Evolutionary conservation across 2,113 vertebrate genomes (phyloP), one percentile per base, ranked within the genome.

Genomic region (Equus quagga): DNA sequence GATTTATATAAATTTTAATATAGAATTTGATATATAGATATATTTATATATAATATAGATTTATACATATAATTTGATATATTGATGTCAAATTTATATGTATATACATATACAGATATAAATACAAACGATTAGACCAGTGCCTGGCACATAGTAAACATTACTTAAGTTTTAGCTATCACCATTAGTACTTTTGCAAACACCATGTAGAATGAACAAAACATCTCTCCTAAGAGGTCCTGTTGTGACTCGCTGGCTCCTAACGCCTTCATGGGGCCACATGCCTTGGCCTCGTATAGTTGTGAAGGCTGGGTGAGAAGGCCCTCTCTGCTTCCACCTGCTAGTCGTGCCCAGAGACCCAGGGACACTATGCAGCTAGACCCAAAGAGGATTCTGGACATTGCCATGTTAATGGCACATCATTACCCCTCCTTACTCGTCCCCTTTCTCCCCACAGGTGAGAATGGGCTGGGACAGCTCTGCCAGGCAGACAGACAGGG

Each of bases 221-320:
- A 80, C 4, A 65, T 14, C 70, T 78, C 56, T 82, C 51, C 88
- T 44, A 82, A 72, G 26, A 79, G n/a, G 41, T 81, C 8, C 44
- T n/a, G 2, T 33, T 41, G 1, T 78, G 49, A 67, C 10, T 6
- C 23, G 8, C 9, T 41, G 33, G 44, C 31, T 56, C 33, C 11
- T 36, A 14, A 31, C 4, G 2, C 26, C 41, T 15, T 62, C 64
- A 26, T 1, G 36, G 41, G n/a, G n/a, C 31, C 15, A 72, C 26
- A 13, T 0, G 15, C 41, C 44, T 82, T 56, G 23, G 7, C 83
- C 60, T 73, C 31, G 0, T 0, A 51, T 0, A 28, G 18, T 6
- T 60, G 13, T 36, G 8, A 79, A 73, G 72, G 21, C 7, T 26
- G 5, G 5, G 54, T 15, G 12, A 89, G 78, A 82, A 79, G 23